Evolutionary conservation across 2,113 vertebrate genomes (phyloP).

Genomic region (zebrafish (Danio rerio)): DNA sequence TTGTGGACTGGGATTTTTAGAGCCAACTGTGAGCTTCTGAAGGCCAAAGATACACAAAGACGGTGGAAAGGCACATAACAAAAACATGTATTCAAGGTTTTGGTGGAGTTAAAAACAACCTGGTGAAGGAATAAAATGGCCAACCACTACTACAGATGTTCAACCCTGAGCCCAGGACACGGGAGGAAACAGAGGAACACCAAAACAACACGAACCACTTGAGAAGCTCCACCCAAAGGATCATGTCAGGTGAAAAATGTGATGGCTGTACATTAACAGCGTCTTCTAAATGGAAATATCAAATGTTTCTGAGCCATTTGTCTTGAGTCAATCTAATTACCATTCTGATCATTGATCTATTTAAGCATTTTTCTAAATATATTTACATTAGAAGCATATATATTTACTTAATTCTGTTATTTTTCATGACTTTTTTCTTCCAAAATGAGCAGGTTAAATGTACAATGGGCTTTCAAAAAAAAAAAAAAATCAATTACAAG

Average conservation of each 20-base stretch:
- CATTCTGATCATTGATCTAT: too few species aligned
- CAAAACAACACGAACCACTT: background rate
- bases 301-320: background rate
- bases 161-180: conserved; percentile 30
- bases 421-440: too few species aligned
- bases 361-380: background rate
- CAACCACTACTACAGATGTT: background rate
- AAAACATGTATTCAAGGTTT: conserved; percentile 38
- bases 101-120: conserved; percentile 29
- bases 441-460: too few species aligned
- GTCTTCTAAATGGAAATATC: background rate
- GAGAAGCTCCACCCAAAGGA: background rate
- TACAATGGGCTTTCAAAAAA: too few species aligned
- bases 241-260: background rate
- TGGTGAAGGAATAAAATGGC: background rate
- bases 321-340: too few species aligned
- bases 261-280: background rate
- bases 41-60: conserved; percentile 31
- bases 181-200: conserved; percentile 21
- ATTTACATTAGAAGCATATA: too few species aligned
- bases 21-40: conserved; percentile 30
- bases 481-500: too few species aligned
- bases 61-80: background rate
- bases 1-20: conserved; percentile 1
- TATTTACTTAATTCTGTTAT: too few species aligned